Evolutionary conservation across 2,888 invertebrate species (phyloP), one percentile per base, ranked within the genome.

Genomic region (Hipparchia sbordonii): DNA sequence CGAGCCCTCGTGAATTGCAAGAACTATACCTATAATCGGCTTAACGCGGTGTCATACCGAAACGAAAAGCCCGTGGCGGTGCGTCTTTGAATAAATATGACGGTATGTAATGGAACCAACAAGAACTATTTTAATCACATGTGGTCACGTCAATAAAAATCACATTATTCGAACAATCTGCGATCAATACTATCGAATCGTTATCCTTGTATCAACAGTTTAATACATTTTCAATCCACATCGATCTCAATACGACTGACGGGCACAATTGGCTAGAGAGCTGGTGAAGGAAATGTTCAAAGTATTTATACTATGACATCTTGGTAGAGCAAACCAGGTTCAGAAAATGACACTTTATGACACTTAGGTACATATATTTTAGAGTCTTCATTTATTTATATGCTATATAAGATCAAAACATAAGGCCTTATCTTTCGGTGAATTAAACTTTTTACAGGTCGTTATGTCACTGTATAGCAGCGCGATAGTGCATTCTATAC

Each of bases 151-250:
- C 61, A 72, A 67, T 69, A 67, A 72, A 61, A 46, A 72, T 66
- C 69, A 70, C 57, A 65, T 65, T 65, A 61, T 70, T 63, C 62
- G 57, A 70, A 66, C 67, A 67, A 72, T 67, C 67, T 56, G 33
- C 59, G 52, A 67, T 68, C 59, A 60, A 68, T 61, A 45, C 63
- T 54, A 68, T 68, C 59, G 23, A 68, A 68, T 68, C 59, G 68
- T 77, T 78, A 77, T 77, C 77, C 61, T 13, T 62, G 80, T 83
- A 82, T 88, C 86, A 83, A 80, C 85, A 82, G 83, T 78, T 84
- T 84, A 83, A 87, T 88, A 87, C 86, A 87, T 86, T 81, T 78
- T 86, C 85, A 86, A 86, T 87, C 86, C 79, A 72, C 67, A 67
- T 71, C 65, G 72, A 79, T 79, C 77, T 79, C 80, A 77, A 82